Conservation (phyloP, 1,140 invertebrate genomes). For the Bombus confusus region DNA sequence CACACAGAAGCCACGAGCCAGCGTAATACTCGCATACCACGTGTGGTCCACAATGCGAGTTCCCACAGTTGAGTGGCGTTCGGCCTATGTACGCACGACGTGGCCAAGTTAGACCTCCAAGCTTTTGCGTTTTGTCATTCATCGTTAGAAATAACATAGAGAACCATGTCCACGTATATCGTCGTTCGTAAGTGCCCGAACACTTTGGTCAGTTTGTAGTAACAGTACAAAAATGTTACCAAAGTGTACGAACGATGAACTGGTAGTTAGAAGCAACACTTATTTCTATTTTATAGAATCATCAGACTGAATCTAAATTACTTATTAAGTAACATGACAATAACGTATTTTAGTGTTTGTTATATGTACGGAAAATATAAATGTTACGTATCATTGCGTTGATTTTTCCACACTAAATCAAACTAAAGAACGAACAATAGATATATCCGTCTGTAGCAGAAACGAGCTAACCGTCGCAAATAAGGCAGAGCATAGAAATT, state of each 20-base stretch:
- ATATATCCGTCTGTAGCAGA: background rate
- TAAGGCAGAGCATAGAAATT: no score
- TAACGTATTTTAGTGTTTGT: background rate
- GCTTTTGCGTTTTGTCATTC: slow-evolving; percentile 20
- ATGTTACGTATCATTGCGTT: no score
- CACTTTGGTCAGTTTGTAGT: background rate
- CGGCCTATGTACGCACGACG: slow-evolving; percentile 40
- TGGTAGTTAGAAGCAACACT: background rate
- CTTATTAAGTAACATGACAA: background rate
- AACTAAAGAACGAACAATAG: background rate
- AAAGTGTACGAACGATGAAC: background rate
- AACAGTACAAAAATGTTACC: background rate
- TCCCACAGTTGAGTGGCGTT: slow-evolving; percentile 74
- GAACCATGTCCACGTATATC: background rate
- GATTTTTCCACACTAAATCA: background rate
- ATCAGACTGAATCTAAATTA: background rate
- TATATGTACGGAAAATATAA: background rate
- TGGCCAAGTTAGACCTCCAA: slow-evolving; percentile 47
- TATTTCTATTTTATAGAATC: background rate
- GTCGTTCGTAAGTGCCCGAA: background rate
- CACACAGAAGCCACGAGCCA: slow-evolving; percentile 58
- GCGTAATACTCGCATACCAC: slow-evolving; percentile 78
- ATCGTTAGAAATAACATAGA: background rate
- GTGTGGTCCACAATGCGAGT: slow-evolving; percentile 80
- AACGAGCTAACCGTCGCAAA: no score